phyloP scores from a whole-genome alignment of 2,113 vertebrate genomes.

The Illadopsis cleaveri region DNA sequence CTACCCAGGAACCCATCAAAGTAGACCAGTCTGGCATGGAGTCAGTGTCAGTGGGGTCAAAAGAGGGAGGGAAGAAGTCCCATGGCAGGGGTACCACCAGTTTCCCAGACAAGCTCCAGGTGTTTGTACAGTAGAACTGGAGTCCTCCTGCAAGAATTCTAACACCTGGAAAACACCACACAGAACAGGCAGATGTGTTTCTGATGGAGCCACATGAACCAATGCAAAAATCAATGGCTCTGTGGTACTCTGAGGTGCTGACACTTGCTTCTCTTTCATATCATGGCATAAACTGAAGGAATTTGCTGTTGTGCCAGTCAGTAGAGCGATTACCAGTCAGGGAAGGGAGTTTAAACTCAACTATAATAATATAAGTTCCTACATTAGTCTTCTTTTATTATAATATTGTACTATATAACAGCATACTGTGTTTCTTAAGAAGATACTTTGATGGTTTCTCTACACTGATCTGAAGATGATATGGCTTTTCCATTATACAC shows the following conservation, averaged over 20 bases:
- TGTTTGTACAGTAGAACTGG: background rate
- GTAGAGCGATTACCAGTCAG: background rate
- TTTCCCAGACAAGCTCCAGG: background rate
- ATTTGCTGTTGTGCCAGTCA: background rate
- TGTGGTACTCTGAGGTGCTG: background rate
- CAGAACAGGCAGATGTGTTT: background rate
- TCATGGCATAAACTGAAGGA: background rate
- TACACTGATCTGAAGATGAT: background rate
- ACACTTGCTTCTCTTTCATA: background rate
- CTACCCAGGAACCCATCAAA: background rate
- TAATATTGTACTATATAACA: background rate
- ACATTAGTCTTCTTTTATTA: background rate
- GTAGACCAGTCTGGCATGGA: background rate
- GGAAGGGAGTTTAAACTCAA: background rate
- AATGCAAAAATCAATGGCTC: background rate
- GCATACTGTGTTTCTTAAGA: background rate
- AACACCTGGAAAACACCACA: background rate
- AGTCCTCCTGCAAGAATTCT: background rate
- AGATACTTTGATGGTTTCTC: background rate
- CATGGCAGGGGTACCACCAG: background rate
- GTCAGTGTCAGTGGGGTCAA: background rate
- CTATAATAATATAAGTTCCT: background rate
- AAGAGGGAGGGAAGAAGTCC: background rate
- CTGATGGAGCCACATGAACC: background rate
- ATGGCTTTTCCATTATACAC: background rate